Evolutionary conservation across 2,888 invertebrate genomes (phyloP).

Genomic region (Adela reaumurella): DNA sequence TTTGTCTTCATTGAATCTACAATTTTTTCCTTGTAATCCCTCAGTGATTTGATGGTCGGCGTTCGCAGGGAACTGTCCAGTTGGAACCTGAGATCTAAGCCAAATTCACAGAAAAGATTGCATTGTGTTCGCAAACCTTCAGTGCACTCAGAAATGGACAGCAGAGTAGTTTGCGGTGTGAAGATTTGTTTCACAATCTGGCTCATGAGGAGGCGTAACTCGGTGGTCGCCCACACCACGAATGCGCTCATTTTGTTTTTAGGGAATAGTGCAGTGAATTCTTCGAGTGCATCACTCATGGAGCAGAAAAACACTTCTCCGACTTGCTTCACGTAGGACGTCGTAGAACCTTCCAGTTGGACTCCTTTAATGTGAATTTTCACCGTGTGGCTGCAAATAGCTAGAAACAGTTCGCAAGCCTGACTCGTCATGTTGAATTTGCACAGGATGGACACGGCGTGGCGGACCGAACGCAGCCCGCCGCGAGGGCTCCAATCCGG

Average conservation of each 20-base stretch:
- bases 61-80: conserved; percentile 80
- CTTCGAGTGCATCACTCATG: conserved; percentile 65
- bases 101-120: conserved; percentile 58
- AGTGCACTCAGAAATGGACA: conserved; percentile 83
- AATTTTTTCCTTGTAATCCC: conserved; percentile 76
- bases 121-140: conserved; percentile 75
- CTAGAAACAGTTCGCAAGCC: conserved; percentile 79
- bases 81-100: conserved; percentile 89
- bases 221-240: conserved; percentile 87
- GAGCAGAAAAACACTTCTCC: conserved; percentile 82
- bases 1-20: conserved; percentile 76
- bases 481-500: conserved; percentile 90
- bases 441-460: conserved; percentile 81
- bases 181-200: conserved; percentile 86
- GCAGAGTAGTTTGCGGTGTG: conserved; percentile 81
- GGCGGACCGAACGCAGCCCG: conserved; percentile 78
- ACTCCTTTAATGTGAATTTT: conserved; percentile 79
- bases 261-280: conserved; percentile 70
- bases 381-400: conserved; percentile 76
- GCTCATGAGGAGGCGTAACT: conserved; percentile 73
- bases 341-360: conserved; percentile 75
- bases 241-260: conserved; percentile 63
- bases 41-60: conserved; percentile 71
- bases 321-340: conserved; percentile 75
- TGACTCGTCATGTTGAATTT: conserved; percentile 64